Base-by-base conservation (phyloP, 2,888 invertebrate genomes). In the Laspeyria flexula region DNA sequence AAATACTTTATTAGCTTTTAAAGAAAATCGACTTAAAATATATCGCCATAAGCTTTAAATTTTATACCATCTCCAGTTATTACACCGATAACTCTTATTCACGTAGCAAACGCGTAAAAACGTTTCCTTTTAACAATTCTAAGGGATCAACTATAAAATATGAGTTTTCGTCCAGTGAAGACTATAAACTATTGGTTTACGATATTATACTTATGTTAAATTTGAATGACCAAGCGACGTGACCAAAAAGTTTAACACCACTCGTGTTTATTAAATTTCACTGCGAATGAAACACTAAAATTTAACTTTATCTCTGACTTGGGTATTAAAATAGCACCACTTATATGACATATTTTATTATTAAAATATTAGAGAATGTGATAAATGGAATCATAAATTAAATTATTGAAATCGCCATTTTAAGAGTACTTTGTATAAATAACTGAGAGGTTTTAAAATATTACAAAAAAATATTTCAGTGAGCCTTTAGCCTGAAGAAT, bases 71-170 rank as follows among this genome's bases (percentile, higher is more conserved):
- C 57, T 53, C 53, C 66, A 71, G 61, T 60, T 70, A 72, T 73
- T 65, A 74, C 25, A 25, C 7, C 25, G 73, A 62, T 60, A 59
- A 63, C 62, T 67, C 65, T 73, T 67, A 69, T 70, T 77, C 64
- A 69, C 64, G 63, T 65, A 65, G 48, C 33, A 33, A 35, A 73
- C 73, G 72, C 76, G 68, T 83, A 83, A 81, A 83, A 76, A 62
- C 67, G 60, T 79, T 79, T 74, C 55, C 66, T 64, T 57, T 62
- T 73, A 75, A 73, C 73, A 73, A 84, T 83, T 81, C 76, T 65
- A 65, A 61, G 51, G 75, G 79, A 85, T 79, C 73, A 79, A 75
- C 79, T 59, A 83, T 86, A 86, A 87, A 87, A 78, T 84, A 79
- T 80, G 75, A 82, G 75, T 79, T 81, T 77, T 83, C 80, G 71